Evolutionary conservation across 2,888 invertebrate species (phyloP), one percentile per base, ranked within the genome.

Genomic region (Keiferia lycopersicella): DNA sequence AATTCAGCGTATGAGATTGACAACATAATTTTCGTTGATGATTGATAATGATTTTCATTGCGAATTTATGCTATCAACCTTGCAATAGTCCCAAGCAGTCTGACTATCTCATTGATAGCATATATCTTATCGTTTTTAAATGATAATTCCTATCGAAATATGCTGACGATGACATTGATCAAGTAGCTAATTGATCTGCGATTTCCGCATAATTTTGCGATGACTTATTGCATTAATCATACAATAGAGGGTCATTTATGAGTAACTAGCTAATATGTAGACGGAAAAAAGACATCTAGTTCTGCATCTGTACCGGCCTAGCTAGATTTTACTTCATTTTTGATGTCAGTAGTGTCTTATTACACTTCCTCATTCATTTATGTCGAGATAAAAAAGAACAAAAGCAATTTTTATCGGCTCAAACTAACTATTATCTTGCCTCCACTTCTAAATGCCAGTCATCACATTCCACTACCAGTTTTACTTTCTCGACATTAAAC

Each of bases 141-240:
- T 6, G 26, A 56, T 56, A 26, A 51, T 56, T 20, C 18, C 8
- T 26, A 53, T 22, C 22, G 20, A 53, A 53, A 20, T 26, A 53
- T 4, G 20, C 20, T 50, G 50, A 53, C 20, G 45, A 53, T 20
- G 26, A 53, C 30, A 56, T 30, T 16, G 56, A 56, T 34, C 56
- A 26, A 73, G 68, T 67, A 61, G 69, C 66, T 73, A 72, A 77
- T 79, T 67, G 64, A 34, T 71, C 66, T 68, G 63, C 68, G 68
- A 65, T 71, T 70, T 72, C 72, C 76, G 72, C 71, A 72, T 72
- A 70, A 69, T 71, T 76, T 70, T 64, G 62, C 66, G 71, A 74
- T 79, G 77, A 77, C 70, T 74, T 70, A 73, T 70, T 64, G 16
- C 18, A n/a, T 58, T 58, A 12, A 16, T 56, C 26, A 12, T 14